A percentile compares a stretch with the other conserved stretches of the same genome.
These are phyloP conservation scores for Temnopleurus reevesii DNA, from an alignment of 53 echinoderm and acorn worm species.

Conservation along the genomic window DNA sequence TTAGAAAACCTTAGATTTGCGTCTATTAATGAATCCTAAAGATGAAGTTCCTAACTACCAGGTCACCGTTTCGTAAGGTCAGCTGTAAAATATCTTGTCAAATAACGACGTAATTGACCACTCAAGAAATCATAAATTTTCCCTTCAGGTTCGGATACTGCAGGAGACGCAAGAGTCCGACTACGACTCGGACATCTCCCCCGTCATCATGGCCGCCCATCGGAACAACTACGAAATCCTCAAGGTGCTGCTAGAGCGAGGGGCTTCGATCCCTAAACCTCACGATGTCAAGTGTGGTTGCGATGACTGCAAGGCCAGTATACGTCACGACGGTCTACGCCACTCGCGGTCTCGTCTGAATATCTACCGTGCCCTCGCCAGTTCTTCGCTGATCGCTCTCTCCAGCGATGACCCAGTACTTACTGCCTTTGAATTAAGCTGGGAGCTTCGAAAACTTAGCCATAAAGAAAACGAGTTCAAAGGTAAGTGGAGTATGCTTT, in stretches of 20 bases:
- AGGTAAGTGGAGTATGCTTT: not conserved
- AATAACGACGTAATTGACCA: too few relatives aligned
- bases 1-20: too few relatives aligned
- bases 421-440: conserved; percentile 96
- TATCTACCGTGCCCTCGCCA: conserved; percentile 93
- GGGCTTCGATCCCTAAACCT: conserved; percentile 96
- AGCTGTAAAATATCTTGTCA: too few relatives aligned
- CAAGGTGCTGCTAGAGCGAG: conserved; percentile 87
- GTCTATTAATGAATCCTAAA: too few relatives aligned
- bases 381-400: conserved; percentile 89
- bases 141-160: conserved; percentile 77
- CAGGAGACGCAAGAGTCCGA: conserved; percentile 89
- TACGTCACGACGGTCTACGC: conserved; percentile 91
- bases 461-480: conserved; percentile 98
- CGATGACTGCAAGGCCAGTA: conserved; percentile 93
- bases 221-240: conserved; percentile 99
- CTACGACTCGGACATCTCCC: conserved; percentile 91
- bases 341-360: conserved; percentile 95
- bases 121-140: too few relatives aligned
- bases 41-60: too few relatives aligned
- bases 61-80: too few relatives aligned
- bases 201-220: conserved; percentile 96
- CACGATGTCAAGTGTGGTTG: conserved; percentile 98
- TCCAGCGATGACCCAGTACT: conserved; percentile 96
- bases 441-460: conserved; percentile 93